These are phyloP conservation scores for Hydrozoanthus gracilis DNA, from an alignment of 92 coral and sea anemone species.

Conservation along the genomic window DNA sequence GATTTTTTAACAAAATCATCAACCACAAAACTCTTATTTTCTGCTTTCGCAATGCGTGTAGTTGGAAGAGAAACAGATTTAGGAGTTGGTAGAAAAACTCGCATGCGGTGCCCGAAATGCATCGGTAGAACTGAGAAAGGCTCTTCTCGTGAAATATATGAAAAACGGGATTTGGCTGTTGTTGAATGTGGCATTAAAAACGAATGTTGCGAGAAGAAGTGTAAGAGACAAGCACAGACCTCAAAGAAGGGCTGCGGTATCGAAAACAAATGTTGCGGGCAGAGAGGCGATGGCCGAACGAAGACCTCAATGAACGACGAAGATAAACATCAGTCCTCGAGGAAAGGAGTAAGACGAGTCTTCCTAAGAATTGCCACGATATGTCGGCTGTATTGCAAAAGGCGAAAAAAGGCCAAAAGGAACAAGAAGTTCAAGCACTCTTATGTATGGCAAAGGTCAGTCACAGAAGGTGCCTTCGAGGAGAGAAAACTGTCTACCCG, in stretches of 20 bases:
- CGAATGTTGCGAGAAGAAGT: neutral
- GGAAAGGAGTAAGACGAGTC: neutral
- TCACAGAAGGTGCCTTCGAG: conserved; percentile 2
- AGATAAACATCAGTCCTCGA: neutral
- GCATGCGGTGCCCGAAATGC: neutral
- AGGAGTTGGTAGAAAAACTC: neutral
- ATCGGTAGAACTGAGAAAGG: neutral
- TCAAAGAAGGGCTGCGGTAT: too few relatives aligned
- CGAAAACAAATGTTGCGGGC: too few relatives aligned
- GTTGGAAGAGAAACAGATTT: conserved; percentile 20
- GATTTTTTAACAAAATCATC: too few relatives aligned
- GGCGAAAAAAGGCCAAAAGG: conserved; percentile 5
- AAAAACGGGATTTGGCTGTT: neutral
- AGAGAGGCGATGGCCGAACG: neutral
- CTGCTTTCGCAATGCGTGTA: conserved; percentile 13
- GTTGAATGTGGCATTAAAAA: neutral
- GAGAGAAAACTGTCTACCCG: conserved; percentile 22
- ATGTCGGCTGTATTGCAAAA: neutral
- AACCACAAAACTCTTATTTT: neutral
- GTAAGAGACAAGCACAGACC: too few relatives aligned
- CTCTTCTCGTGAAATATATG: neutral
- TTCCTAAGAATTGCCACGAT: conserved; percentile 11
- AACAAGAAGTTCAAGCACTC: conserved; percentile 6
- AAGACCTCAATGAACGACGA: neutral
- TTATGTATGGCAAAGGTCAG: conserved; percentile 28